Evolutionary conservation across 1,140 invertebrate genomes (phyloP), one percentile per base, ranked within the genome.

Genomic region (Bombus pyrosoma): DNA sequence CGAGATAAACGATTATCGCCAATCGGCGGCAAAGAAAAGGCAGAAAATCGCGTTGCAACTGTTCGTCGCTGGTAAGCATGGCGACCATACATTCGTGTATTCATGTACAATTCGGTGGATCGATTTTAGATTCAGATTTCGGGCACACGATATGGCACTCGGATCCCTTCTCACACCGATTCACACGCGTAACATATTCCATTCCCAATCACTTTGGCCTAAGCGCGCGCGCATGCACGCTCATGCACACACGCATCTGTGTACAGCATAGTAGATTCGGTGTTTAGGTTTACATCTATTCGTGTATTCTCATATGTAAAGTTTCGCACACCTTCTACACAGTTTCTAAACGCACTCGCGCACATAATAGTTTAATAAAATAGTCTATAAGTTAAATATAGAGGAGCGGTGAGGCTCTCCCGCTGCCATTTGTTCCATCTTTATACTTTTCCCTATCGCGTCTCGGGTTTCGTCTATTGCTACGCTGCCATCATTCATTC

Each of bases 91-190:
- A 62, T n/a, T n/a, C 59, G 59, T 64, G 34, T 75, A 80, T 85
- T 39, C 41, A 10, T 10, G 8, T 6, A 32, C 6, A 10, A 25
- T 57, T 74, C 74, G 74, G 34, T 76, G 37, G 28, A 72, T 53
- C 18, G 34, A 59, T 59, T 53, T 57, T 28, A 13, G 34, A 28
- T 62, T 84, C 59, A 64, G 59, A 62, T 62, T 62, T 86, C 69
- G 64, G 74, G 86, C 78, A 85, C 81, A 81, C 87, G 80, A 87
- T 92, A 93, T 93, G 91, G 91, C 91, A 92, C 91, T 91, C 79
- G 87, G 57, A 87, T 88, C 87, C 86, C 75, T 62, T 66, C 74
- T 59, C 81, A 15, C 83, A 15, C 83, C 37, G 39, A 59, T 87
- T 71, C 28, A 69, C 37, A 37, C 57, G 59, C 18, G 28, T n/a